phyloP scores from a whole-genome alignment of 2,113 vertebrate genomes.

The Pelodiscus sinensis region DNA sequence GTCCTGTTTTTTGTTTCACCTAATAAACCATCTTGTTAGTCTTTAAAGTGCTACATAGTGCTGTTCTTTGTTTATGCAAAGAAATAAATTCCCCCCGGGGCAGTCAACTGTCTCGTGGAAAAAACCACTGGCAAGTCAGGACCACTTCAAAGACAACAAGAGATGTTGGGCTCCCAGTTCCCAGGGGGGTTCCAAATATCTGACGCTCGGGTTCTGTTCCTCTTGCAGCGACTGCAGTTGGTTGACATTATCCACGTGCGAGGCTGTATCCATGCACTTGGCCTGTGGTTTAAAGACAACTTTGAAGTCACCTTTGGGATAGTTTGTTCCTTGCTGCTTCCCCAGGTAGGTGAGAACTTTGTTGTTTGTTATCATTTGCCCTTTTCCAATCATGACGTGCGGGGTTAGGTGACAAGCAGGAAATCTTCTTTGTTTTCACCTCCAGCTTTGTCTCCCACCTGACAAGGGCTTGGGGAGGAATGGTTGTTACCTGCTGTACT shows the following conservation, averaged over 20 bases:
- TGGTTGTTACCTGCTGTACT: neutral
- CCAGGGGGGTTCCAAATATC: neutral
- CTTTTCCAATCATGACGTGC: neutral
- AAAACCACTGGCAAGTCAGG: neutral
- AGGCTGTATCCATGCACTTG: slow-evolving; percentile 91
- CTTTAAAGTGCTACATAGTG: too few relatives aligned
- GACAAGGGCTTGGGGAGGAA: neutral
- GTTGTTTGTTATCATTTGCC: rapidly evolving
- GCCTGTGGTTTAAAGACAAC: slow-evolving; percentile 92
- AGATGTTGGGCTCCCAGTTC: neutral
- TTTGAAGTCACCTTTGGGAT: slow-evolving; percentile 84
- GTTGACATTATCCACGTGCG: slow-evolving; percentile 84
- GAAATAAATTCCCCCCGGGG: neutral
- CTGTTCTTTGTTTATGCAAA: too few relatives aligned
- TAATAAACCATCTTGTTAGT: too few relatives aligned
- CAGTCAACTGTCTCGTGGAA: neutral
- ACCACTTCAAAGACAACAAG: neutral
- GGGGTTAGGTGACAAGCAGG: neutral
- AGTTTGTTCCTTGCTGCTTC: slow-evolving; percentile 85
- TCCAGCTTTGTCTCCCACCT: neutral
- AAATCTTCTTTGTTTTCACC: neutral
- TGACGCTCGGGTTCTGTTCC: neutral
- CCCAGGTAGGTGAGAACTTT: slow-evolving; percentile 77
- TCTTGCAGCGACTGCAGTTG: slow-evolving; percentile 83
- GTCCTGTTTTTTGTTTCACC: too few relatives aligned